Evolutionary conservation across 2,888 invertebrate species (phyloP).

Genomic region (Furcula furcula): DNA sequence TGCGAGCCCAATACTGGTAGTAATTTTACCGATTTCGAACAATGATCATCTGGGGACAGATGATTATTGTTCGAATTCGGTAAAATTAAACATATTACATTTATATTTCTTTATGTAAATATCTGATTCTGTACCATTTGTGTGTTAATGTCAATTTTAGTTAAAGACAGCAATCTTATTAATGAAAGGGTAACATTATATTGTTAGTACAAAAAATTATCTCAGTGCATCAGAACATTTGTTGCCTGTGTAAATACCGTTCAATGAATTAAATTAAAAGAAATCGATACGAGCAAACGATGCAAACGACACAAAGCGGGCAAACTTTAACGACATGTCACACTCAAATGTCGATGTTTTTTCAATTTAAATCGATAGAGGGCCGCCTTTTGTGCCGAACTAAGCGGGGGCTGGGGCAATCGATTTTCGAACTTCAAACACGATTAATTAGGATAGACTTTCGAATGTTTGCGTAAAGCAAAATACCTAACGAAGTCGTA

Average conservation of each 20-base stretch:
- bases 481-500: slow-evolving; percentile 42
- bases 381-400: slow-evolving; percentile 31
- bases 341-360: slow-evolving; percentile 58
- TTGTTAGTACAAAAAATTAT: slow-evolving; percentile 2
- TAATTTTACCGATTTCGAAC: too few species aligned
- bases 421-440: slow-evolving; percentile 51
- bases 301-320: slow-evolving; percentile 42
- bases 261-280: slow-evolving; percentile 41
- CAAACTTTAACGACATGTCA: slow-evolving; percentile 34
- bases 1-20: not conserved
- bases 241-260: slow-evolving; percentile 25
- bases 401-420: slow-evolving; percentile 32
- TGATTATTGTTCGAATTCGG: too few species aligned
- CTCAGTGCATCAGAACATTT: slow-evolving; percentile 17
- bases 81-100: too few species aligned
- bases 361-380: slow-evolving; percentile 70
- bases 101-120: too few species aligned
- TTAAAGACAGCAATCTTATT: too few species aligned
- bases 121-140: too few species aligned
- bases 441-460: slow-evolving; percentile 50
- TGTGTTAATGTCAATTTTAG: too few species aligned
- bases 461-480: slow-evolving; percentile 34
- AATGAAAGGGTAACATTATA: slow-evolving; percentile 9
- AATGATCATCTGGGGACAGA: too few species aligned
- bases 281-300: slow-evolving; percentile 54